Conservation (phyloP, 1,140 invertebrate genomes). For the Drosophila grimshawi region DNA sequence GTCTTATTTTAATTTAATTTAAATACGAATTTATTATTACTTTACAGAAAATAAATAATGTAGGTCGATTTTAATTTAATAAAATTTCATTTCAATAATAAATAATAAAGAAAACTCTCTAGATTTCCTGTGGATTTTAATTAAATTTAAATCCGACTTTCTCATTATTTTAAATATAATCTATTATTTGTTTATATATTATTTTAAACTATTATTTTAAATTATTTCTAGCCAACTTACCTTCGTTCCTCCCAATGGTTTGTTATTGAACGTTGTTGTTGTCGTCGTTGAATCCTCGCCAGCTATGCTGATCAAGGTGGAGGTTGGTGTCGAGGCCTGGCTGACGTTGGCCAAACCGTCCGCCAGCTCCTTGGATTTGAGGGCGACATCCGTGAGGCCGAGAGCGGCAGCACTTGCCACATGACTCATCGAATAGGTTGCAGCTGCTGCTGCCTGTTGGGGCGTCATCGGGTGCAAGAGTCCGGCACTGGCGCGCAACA, state of each 20-base stretch:
- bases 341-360: constrained; percentile 1
- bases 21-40: no score
- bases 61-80: no score
- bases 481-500: constrained; percentile 88
- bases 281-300: constrained; percentile 24
- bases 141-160: no score
- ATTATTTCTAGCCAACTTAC: no score
- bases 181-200: no score
- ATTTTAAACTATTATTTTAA: no score
- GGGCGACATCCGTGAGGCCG: constrained; percentile 35
- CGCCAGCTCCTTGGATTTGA: constrained; percentile 46
- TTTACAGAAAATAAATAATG: no score
- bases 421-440: constrained; percentile 85
- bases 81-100: no score
- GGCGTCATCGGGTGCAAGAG: constrained; percentile 86
- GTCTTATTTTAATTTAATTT: no score
- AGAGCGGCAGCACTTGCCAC: constrained; percentile 41
- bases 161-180: no score
- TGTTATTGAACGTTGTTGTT: background rate
- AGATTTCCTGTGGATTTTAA: no score
- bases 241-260: background rate
- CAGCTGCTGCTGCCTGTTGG: constrained; percentile 75
- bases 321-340: constrained; percentile 49
- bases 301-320: constrained; percentile 3
- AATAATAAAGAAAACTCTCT: no score